phyloP scores from a whole-genome alignment of 2,113 vertebrate species.

The Caloenas nicobarica region DNA sequence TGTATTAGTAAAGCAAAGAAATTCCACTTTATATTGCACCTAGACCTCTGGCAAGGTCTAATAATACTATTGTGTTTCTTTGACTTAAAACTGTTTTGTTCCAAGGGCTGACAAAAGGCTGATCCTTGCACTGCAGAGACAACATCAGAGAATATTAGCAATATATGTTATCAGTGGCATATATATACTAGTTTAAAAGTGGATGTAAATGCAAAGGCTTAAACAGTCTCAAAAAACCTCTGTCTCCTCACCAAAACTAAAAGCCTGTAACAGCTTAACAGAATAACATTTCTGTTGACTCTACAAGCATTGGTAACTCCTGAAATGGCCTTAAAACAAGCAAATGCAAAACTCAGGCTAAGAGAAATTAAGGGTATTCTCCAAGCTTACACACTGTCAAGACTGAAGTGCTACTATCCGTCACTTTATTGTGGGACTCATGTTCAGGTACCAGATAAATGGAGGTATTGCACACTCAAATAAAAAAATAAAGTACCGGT shows the following conservation, averaged over 20 bases:
- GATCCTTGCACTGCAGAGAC: background rate
- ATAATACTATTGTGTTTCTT: background rate
- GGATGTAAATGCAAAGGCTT: background rate
- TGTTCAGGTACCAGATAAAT: background rate
- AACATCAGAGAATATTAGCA: background rate
- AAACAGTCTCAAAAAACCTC: background rate
- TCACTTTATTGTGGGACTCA: background rate
- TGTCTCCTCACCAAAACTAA: background rate
- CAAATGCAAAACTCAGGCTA: background rate
- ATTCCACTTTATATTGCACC: background rate
- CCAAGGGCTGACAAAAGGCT: background rate
- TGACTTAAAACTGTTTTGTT: background rate
- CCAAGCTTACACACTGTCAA: background rate
- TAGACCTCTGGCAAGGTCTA: background rate
- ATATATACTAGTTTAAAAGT: background rate
- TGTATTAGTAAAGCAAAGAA: background rate
- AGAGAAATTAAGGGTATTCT: background rate
- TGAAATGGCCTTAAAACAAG: background rate
- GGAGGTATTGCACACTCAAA: background rate
- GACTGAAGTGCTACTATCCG: background rate
- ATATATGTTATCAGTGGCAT: background rate
- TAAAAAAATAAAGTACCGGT: background rate
- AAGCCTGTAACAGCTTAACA: background rate
- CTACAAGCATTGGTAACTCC: background rate
- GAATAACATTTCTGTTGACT: background rate